Evolutionary conservation across 2,888 invertebrate species (phyloP), one percentile per base, ranked within the genome.

Genomic region (Poecilobothrus nobilitatus): DNA sequence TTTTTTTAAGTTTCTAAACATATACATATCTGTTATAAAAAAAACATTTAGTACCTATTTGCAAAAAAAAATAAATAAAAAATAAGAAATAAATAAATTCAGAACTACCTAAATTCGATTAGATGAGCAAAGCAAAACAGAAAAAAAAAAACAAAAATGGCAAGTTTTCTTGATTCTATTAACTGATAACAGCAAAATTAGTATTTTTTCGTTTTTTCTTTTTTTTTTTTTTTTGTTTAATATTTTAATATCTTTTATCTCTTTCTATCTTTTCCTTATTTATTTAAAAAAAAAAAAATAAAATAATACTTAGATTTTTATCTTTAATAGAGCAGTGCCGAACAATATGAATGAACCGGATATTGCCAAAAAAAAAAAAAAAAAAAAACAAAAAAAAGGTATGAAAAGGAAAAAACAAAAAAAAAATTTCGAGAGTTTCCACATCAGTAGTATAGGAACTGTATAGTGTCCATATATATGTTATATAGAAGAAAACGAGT

Each of bases 331-430:
- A 53, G 15, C 53, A 53, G 53, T 53, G 53, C 53, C 53, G 53
- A 53, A 53, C 53, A 53, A 53, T 53, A 53, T 53, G 53, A 53
- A 53, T 53, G 53, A 53, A 53, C 53, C 53, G 53, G 53, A 53
- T 53, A 53, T 53, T 53, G 53, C 18, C 53, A 53, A 53, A 53
- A 53, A 18, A 18, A 53, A 27, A 4, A 53, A 1, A n/a, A 18
- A 53, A 53, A 2, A 6, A 53, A n/a, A 53, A 53, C 15, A 2
- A 53, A 53, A 41, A 3, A 1, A 41, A 6, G 9, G 7, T 5
- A 53, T 53, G n/a, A 12, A 18, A 53, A 9, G 15, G 9, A 41
- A 3, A 41, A 12, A 41, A 41, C 41, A 41, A 41, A 41, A 5
- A 27, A 5, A 27, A 27, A 27, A 5, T 5, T 5, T 27, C 2